phyloP scores from a whole-genome alignment of 1,140 invertebrate genomes.

The Rhopalosiphum maidis region DNA sequence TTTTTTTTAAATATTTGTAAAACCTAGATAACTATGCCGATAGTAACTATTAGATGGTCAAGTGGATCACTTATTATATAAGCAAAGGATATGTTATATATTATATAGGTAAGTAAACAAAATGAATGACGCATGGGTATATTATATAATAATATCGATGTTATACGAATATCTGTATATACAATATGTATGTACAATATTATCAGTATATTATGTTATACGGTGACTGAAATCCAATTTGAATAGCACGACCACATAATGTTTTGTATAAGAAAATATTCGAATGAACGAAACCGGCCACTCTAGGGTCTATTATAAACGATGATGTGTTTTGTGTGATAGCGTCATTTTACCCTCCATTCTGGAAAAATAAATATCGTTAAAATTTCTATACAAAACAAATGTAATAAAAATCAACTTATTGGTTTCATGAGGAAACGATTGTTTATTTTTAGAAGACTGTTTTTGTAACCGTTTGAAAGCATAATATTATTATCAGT shows the following conservation, averaged over 20 bases:
- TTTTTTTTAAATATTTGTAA: background rate
- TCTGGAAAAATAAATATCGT: background rate
- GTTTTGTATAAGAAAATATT: background rate
- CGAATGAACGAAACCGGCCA: background rate
- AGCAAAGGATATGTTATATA: background rate
- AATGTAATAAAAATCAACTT: background rate
- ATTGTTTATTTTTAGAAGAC: background rate
- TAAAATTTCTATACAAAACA: background rate
- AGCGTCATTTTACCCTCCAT: background rate
- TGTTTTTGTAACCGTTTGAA: background rate
- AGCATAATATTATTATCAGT: background rate
- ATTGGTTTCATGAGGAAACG: background rate
- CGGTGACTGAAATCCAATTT: background rate
- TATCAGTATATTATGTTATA: background rate
- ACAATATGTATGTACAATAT: too few relatives aligned
- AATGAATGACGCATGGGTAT: background rate
- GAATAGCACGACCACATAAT: background rate
- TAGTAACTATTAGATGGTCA: too few relatives aligned
- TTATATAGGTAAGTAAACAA: background rate
- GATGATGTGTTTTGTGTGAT: background rate
- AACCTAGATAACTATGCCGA: background rate
- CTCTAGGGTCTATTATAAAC: background rate
- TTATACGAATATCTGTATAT: background rate
- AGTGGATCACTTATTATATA: background rate
- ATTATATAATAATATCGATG: background rate